phyloP scores from a whole-genome alignment of 2,797 vertebrate species.

The Anguilla megastoma region DNA sequence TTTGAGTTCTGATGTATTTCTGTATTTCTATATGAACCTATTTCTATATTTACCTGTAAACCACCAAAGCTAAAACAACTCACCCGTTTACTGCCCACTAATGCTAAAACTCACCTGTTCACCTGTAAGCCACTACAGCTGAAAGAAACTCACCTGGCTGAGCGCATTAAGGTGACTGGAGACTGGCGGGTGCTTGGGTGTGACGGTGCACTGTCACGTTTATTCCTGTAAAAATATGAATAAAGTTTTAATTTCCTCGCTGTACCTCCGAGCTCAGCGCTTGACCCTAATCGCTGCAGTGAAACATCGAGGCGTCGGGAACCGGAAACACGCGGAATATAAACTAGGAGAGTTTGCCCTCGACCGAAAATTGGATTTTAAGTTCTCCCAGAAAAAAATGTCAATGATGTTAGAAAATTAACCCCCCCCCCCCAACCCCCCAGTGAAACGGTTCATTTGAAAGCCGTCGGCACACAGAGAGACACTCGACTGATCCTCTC shows the following conservation, averaged over 20 bases:
- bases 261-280: not conserved
- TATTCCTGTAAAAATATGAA: not conserved
- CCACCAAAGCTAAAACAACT: no score
- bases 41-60: no score
- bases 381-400: not conserved
- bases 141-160: not conserved
- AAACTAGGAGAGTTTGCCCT: not conserved
- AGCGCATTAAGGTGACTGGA: not conserved
- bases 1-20: no score
- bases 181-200: not conserved
- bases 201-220: not conserved
- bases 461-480: no score
- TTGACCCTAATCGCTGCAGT: not conserved
- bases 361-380: not conserved
- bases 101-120: no score
- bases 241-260: not conserved
- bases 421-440: no score
- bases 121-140: not conserved
- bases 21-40: no score
- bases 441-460: no score
- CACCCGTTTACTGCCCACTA: no score
- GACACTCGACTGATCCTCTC: not conserved
- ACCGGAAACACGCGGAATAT: not conserved
- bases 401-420: not conserved
- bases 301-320: not conserved